Evolutionary conservation across 2,113 vertebrate species (phyloP).

Genomic region (Nymphicus hollandicus): DNA sequence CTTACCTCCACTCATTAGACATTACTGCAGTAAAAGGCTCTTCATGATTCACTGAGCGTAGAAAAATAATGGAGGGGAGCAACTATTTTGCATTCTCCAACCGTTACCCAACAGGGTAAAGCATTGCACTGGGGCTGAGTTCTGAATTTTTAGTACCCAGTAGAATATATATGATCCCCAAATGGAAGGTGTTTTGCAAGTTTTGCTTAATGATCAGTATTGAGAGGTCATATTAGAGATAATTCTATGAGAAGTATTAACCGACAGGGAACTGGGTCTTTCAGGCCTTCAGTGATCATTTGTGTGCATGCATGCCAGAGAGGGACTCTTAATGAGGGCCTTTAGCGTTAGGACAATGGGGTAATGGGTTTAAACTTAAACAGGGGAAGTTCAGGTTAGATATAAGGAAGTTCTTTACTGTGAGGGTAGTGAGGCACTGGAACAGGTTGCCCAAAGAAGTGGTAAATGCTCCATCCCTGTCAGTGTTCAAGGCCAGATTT

Average conservation of each 20-base stretch:
- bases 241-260: neutral
- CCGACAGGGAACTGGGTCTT: neutral
- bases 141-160: neutral
- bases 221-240: neutral
- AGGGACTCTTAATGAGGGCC: no score
- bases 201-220: neutral
- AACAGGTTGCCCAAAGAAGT: no score
- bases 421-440: no score
- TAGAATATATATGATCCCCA: neutral
- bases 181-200: neutral
- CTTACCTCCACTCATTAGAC: neutral
- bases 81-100: neutral
- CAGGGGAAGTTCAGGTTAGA: no score
- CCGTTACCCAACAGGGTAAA: neutral
- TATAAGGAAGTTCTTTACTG: no score
- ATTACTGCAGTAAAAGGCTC: neutral
- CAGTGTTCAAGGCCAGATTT: no score
- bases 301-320: neutral
- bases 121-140: neutral
- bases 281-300: neutral
- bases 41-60: neutral
- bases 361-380: no score
- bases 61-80: neutral
- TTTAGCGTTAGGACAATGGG: no score
- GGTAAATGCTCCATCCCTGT: no score